A percentile compares a stretch with the other conserved stretches of the same genome.
These are phyloP conservation scores for Nomada flava DNA, from an alignment of 2,888 invertebrate species.

Conservation along the genomic window DNA sequence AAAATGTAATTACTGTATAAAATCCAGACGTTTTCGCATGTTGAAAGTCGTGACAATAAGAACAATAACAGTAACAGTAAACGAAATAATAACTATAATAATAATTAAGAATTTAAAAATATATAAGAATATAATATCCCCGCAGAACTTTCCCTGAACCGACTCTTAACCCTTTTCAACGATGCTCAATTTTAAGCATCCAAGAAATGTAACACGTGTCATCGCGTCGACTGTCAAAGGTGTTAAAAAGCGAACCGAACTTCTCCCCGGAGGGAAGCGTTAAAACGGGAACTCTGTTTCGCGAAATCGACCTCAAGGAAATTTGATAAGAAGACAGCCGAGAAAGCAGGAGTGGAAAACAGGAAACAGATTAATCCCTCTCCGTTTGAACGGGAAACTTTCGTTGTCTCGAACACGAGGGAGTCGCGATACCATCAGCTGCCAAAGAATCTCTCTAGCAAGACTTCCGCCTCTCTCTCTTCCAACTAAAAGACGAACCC, in stretches of 20 bases:
- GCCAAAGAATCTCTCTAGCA: not conserved
- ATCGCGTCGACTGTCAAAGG: too few species aligned
- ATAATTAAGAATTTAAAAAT: too few species aligned
- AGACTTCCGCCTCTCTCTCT: not conserved
- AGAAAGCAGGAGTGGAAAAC: conserved; percentile 3
- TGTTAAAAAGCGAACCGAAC: not conserved
- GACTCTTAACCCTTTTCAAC: not conserved
- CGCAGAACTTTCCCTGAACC: not conserved
- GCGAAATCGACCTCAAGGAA: conserved; percentile 9
- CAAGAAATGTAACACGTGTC: not conserved
- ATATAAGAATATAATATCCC: too few species aligned
- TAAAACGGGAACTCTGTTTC: conserved; percentile 7
- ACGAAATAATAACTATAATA: too few species aligned
- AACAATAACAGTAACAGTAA: too few species aligned
- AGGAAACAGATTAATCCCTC: conserved; percentile 18
- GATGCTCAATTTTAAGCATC: not conserved
- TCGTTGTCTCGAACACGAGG: conserved; percentile 9
- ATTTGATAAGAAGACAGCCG: conserved; percentile 14
- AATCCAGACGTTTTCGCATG: too few species aligned
- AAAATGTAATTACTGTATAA: too few species aligned
- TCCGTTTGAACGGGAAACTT: not conserved
- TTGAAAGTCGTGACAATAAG: too few species aligned
- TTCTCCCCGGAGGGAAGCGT: not conserved
- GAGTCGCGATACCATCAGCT: conserved; percentile 14
- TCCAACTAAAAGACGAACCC: not conserved